Evolutionary conservation across 2,113 vertebrate species (phyloP).

Genomic region (Ochotona curzoniae): DNA sequence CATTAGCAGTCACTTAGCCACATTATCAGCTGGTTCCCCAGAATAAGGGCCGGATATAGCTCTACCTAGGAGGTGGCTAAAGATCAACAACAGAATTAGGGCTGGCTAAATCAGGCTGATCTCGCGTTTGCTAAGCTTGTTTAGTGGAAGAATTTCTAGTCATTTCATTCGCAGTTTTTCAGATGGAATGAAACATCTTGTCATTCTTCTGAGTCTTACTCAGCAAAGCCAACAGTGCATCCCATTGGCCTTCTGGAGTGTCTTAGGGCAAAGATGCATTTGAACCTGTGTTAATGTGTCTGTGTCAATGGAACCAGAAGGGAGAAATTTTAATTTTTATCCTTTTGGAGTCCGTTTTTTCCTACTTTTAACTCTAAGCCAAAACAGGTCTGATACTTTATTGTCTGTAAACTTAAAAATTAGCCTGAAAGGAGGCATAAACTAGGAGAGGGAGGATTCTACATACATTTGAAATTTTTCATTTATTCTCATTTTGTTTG

Average conservation of each 20-base stretch:
- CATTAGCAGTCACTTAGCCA: neutral
- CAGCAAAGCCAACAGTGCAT: neutral
- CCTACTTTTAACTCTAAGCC: constrained; percentile 27
- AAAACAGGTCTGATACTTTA: constrained; percentile 11
- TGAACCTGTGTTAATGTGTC: neutral
- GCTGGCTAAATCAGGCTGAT: neutral
- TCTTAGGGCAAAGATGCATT: neutral
- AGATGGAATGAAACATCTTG: neutral
- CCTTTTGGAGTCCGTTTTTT: neutral
- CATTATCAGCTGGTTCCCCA: neutral
- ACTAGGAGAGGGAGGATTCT: neutral
- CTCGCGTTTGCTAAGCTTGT: neutral
- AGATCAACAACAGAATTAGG: no score
- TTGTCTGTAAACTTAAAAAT: neutral
- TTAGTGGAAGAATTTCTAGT: neutral
- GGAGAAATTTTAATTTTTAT: neutral
- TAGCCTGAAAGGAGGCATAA: neutral
- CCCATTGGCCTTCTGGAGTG: neutral
- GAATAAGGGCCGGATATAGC: neutral
- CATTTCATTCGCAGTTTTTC: constrained; percentile 16
- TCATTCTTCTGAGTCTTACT: neutral
- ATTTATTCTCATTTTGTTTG: no score
- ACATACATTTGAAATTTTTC: no score
- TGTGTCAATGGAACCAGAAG: neutral
- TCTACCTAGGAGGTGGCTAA: no score